phyloP scores from a whole-genome alignment of 1,140 invertebrate genomes.

The Calephelis virginiensis region DNA sequence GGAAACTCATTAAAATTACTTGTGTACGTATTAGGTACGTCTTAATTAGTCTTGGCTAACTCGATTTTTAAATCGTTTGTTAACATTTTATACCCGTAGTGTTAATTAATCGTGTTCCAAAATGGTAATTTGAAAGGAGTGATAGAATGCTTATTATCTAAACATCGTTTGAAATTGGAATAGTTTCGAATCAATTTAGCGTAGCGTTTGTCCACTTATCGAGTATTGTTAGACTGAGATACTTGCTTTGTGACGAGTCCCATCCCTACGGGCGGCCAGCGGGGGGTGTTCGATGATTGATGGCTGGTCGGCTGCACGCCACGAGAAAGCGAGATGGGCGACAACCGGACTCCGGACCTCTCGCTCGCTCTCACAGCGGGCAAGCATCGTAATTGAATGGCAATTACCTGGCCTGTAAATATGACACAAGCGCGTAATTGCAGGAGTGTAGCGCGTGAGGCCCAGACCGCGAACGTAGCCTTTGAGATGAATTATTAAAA shows the following conservation, averaged over 20 bases:
- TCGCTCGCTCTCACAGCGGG: slow-evolving; percentile 53
- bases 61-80: background rate
- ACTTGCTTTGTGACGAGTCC: slow-evolving; percentile 61
- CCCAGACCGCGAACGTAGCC: slow-evolving; percentile 52
- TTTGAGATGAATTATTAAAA: slow-evolving; percentile 70
- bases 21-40: slow-evolving; percentile 10
- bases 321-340: slow-evolving; percentile 39
- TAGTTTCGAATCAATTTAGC: slow-evolving; percentile 68
- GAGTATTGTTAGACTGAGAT: slow-evolving; percentile 61
- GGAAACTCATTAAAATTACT: slow-evolving; percentile 18
- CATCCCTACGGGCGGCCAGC: slow-evolving; percentile 65
- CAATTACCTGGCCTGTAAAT: slow-evolving; percentile 78
- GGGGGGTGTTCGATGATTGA: slow-evolving; percentile 74
- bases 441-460: slow-evolving; percentile 68
- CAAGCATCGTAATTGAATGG: slow-evolving; percentile 72
- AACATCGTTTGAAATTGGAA: slow-evolving; percentile 19
- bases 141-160: no score
- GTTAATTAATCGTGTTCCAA: slow-evolving; percentile 5
- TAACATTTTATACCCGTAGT: background rate
- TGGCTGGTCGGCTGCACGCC: slow-evolving; percentile 61
- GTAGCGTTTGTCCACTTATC: slow-evolving; percentile 71
- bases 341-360: slow-evolving; percentile 35
- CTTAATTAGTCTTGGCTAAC: slow-evolving; percentile 10
- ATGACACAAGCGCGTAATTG: slow-evolving; percentile 77
- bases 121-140: background rate